Evolutionary conservation across 2,888 invertebrate genomes (phyloP), one percentile per base, ranked within the genome.

Genomic region (Drosophila limbata): DNA sequence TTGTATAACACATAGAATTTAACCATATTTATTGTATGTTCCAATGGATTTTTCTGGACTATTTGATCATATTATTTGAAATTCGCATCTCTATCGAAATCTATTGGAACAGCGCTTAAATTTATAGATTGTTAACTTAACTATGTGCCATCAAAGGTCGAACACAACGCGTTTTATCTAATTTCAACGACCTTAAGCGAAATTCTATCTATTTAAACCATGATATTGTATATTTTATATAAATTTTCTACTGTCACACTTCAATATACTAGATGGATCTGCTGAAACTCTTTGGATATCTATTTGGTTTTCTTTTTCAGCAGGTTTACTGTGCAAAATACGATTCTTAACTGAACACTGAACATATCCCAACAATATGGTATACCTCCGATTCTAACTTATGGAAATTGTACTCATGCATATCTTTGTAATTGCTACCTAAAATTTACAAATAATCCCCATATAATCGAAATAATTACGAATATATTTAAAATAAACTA

Each of bases 321-420:
- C 65, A 51, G 60, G 37, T 21, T 11, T 39, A 11, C 21, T 10
- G 9, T 39, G 2, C n/a, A n/a, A n/a, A n/a, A 37, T 37, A 35
- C 6, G 15, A 42, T 56, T 55, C 47, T 33, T 52, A 59, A 77
- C 66, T 52, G 47, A 63, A 69, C 70, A 78, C 68, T 52, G 47
- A 63, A 69, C 70, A 78, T 80, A 87, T 82, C 87, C 84, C 77
- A 79, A 72, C 71, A 63, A 67, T 62, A 74, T 56, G 48, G 75
- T 73, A 69, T 82, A 84, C 84, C 84, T 87, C 84, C 88, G 85
- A 82, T 40, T 31, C 50, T 52, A 64, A 57, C 62, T 53, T 59
- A 57, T 70, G 42, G 33, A 55, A 48, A 52, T 37, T 45, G 33
- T 57, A 62, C 45, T 76, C 50, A 48, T 72, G 73, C 68, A 75